A percentile compares a stretch with the other conserved stretches of the same genome.
Evolutionary conservation across 2,113 vertebrate species (phyloP).

Genomic region (Terrapene triunguis): DNA sequence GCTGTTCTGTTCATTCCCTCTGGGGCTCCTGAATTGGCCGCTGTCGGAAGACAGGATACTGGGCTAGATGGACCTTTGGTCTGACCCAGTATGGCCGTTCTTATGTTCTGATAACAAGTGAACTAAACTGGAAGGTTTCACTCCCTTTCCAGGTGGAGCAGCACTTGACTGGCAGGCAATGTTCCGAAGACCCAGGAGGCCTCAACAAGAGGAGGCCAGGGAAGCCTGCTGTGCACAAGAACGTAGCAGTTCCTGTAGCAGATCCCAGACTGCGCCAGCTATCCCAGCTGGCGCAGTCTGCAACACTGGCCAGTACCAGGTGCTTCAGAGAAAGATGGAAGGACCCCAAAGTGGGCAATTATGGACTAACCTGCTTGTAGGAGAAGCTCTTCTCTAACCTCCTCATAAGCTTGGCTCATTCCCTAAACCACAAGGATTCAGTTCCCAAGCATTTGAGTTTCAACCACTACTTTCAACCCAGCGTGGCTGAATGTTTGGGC

Average conservation of each 20-base stretch:
- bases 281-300: not conserved
- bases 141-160: not conserved
- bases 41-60: too few species aligned
- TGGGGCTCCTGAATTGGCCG: too few species aligned
- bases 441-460: not conserved
- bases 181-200: not conserved
- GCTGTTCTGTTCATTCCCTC: too few species aligned
- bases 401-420: rapidly evolving
- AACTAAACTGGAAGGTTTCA: too few species aligned
- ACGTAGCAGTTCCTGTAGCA: not conserved
- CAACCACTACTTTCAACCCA: not conserved
- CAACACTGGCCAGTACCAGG: not conserved
- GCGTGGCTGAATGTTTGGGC: not conserved
- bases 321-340: not conserved
- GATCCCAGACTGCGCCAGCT: not conserved
- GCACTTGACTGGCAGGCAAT: not conserved
- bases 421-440: not conserved
- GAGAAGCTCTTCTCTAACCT: not conserved
- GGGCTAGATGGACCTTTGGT: too few species aligned
- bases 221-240: too few species aligned
- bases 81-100: too few species aligned
- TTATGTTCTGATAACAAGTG: not conserved
- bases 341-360: too few species aligned
- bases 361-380: not conserved
- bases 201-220: too few species aligned